A percentile compares a stretch with the other conserved stretches of the same genome.
Conservation (phyloP, 2,113 vertebrate genomes). For the Bagarius yarrelli region DNA sequence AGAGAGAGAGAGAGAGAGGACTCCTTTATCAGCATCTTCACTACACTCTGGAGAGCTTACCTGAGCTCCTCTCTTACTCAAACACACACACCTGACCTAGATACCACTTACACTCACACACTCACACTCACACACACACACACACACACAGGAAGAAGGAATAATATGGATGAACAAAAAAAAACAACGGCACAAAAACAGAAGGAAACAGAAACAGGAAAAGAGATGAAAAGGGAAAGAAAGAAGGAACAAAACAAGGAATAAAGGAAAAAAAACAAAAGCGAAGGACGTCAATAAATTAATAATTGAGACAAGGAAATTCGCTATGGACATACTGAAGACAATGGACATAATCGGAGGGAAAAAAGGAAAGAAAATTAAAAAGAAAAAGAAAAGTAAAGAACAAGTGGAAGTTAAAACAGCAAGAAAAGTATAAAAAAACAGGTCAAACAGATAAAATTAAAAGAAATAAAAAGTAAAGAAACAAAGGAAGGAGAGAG, state of each 20-base stretch:
- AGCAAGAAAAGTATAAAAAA: neutral
- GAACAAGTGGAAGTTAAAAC: neutral
- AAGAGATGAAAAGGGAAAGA: neutral
- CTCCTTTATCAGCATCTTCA: slow-evolving; percentile 38
- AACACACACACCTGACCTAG: neutral
- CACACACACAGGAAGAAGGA: slow-evolving; percentile 6
- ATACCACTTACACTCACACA: neutral
- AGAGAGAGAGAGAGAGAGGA: neutral
- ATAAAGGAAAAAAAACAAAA: too few species aligned
- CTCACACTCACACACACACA: slow-evolving; percentile 11
- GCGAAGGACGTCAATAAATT: too few species aligned
- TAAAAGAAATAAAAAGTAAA: too few species aligned
- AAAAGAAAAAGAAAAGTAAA: neutral
- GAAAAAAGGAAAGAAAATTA: neutral
- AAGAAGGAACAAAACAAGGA: neutral
- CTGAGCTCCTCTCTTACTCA: neutral
- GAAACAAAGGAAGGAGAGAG: neutral
- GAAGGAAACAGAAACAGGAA: neutral
- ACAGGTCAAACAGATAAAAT: neutral
- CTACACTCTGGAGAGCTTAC: slow-evolving; percentile 32
- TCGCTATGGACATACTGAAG: too few species aligned
- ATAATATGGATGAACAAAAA: too few species aligned
- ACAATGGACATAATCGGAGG: too few species aligned
- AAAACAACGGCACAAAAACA: neutral
- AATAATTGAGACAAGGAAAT: too few species aligned